Percentiles rank a stretch among this genome's conserved stretches.
Conservation (phyloP, 2,888 invertebrate genomes). For the Torymus texanus region DNA sequence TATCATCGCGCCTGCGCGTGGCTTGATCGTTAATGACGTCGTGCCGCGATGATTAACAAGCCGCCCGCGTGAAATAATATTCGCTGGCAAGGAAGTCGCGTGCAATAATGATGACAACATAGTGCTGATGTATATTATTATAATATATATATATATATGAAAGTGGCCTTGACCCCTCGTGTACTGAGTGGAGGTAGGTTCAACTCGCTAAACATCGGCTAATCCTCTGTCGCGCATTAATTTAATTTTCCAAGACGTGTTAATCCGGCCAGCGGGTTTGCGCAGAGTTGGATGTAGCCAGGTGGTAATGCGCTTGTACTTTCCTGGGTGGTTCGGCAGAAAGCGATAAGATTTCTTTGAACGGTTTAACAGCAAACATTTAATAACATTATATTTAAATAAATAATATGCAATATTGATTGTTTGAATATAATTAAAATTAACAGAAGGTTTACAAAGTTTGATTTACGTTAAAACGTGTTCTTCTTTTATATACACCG, state of each 20-base stretch:
- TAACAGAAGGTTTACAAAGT: no score
- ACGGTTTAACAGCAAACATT: not conserved
- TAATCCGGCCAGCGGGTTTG: not conserved
- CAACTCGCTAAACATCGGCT: not conserved
- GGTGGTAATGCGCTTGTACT: constrained; percentile 38
- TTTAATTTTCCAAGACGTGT: constrained; percentile 32
- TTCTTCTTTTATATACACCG: no score
- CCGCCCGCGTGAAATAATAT: not conserved
- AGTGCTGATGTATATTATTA: no score
- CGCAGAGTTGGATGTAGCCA: not conserved
- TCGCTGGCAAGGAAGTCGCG: no score
- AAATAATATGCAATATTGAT: no score
- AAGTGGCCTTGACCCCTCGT: constrained; percentile 16
- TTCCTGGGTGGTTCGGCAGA: constrained; percentile 16
- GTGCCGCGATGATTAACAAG: constrained; percentile 29
- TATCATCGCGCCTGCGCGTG: constrained; percentile 1
- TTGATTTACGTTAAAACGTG: no score
- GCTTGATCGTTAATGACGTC: constrained; percentile 35
- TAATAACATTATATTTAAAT: not conserved
- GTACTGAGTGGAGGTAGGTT: no score
- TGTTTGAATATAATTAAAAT: no score
- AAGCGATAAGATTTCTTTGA: constrained; percentile 2
- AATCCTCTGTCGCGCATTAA: constrained; percentile 9
- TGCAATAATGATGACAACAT: no score
- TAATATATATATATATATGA: no score